phyloP scores from a whole-genome alignment of 2,797 vertebrate species.

The Anguilla pacifica region DNA sequence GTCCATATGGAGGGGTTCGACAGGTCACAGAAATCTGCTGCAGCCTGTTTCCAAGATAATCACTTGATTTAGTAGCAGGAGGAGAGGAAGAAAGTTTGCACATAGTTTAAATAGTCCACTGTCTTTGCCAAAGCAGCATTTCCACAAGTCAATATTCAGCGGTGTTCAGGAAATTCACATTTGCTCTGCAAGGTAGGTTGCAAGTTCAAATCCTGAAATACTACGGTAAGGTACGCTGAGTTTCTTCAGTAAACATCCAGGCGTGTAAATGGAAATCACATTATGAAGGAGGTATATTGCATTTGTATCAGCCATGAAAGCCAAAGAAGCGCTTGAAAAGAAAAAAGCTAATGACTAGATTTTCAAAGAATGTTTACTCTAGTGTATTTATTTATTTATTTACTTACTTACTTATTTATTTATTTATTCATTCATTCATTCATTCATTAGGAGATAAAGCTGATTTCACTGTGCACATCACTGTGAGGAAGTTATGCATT shows the following conservation, averaged over 20 bases:
- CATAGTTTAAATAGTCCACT: not conserved
- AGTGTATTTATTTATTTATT: too few relatives aligned
- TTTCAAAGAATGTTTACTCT: not conserved
- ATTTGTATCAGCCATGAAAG: not conserved
- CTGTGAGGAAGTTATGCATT: not conserved
- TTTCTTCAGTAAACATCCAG: not conserved
- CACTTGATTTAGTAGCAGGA: constrained; percentile 67
- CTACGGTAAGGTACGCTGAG: not conserved
- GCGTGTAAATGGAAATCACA: not conserved
- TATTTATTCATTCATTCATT: too few relatives aligned
- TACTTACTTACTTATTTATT: too few relatives aligned
- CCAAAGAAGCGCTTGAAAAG: not conserved
- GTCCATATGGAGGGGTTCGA: constrained; percentile 67
- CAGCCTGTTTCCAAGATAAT: constrained; percentile 68
- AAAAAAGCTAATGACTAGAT: not conserved
- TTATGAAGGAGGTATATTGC: not conserved
- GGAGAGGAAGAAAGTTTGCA: constrained; percentile 38
- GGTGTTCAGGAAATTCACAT: not conserved
- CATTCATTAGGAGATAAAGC: too few relatives aligned
- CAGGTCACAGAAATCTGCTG: constrained; percentile 71
- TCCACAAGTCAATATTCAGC: not conserved
- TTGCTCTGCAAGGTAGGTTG: not conserved
- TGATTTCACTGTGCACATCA: not conserved
- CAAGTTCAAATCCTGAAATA: not conserved
- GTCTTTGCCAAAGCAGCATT: not conserved